These are phyloP conservation scores for Calonectris borealis DNA, from an alignment of 2,113 vertebrate genomes.

Conservation along the genomic window DNA sequence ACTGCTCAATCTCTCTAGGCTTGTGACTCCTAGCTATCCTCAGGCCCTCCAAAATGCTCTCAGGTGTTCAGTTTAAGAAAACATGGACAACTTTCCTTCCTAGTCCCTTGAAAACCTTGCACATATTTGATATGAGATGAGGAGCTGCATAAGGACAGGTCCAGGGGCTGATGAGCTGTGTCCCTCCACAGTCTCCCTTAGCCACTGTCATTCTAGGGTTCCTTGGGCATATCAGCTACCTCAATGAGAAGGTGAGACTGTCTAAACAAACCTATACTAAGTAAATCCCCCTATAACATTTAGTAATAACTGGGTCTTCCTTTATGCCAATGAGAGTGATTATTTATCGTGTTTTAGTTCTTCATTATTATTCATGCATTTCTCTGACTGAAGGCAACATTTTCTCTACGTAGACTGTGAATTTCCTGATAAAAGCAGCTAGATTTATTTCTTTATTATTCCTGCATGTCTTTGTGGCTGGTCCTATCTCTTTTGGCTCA, in stretches of 20 bases:
- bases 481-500: slow-evolving; percentile 15
- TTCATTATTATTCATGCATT: slow-evolving; percentile 18
- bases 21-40: not conserved
- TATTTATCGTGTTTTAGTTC: not conserved
- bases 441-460: slow-evolving; percentile 28
- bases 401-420: not conserved
- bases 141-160: not conserved
- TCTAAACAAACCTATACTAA: not conserved
- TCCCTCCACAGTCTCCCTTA: not conserved
- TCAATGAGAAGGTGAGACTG: not conserved
- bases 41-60: not conserved
- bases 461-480: not conserved
- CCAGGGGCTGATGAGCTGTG: not conserved
- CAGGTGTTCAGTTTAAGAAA: not conserved
- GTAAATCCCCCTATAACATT: not conserved
- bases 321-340: not conserved
- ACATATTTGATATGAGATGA: not conserved
- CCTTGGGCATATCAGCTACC: not conserved
- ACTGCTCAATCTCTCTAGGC: fast-evolving
- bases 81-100: not conserved
- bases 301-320: not conserved
- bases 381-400: slow-evolving; percentile 15
- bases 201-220: not conserved
- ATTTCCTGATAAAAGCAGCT: slow-evolving; percentile 16
- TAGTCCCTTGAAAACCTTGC: not conserved